Conservation (phyloP, 1,140 invertebrate species). For the Stegodyphus mimosarum region DNA sequence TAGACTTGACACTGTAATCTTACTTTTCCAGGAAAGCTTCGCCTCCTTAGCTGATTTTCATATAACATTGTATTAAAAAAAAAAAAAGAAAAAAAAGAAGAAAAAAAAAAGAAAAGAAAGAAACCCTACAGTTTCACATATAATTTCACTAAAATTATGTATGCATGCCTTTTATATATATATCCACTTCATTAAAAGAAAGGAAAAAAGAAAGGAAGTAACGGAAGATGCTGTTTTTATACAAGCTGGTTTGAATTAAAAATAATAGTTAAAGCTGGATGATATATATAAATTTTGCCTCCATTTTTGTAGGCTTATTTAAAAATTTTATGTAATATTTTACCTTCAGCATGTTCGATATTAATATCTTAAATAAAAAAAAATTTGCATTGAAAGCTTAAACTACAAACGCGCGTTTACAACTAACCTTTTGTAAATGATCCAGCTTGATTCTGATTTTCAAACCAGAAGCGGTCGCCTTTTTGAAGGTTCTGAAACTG, state of each 20-base stretch:
- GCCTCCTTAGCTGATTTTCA: too few species aligned
- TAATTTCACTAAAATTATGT: too few species aligned
- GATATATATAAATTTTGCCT: too few species aligned
- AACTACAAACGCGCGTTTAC: slow-evolving; percentile 14
- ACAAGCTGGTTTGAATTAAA: too few species aligned
- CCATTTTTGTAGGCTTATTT: slow-evolving; percentile 71
- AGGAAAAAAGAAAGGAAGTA: background rate
- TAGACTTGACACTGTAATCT: too few species aligned
- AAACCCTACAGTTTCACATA: too few species aligned
- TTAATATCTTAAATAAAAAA: slow-evolving; percentile 70
- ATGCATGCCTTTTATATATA: too few species aligned
- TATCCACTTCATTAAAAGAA: background rate
- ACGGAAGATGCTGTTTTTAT: background rate
- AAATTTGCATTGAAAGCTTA: background rate
- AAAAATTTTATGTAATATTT: slow-evolving; percentile 75
- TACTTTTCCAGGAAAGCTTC: too few species aligned
- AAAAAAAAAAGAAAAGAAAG: too few species aligned
- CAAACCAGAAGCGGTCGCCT: slow-evolving; percentile 82
- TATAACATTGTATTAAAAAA: too few species aligned
- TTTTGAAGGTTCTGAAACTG: slow-evolving; percentile 69
- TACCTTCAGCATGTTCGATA: slow-evolving; percentile 67
- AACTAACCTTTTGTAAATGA: slow-evolving; percentile 65
- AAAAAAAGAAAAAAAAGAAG: too few species aligned
- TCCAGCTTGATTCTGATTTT: slow-evolving; percentile 74
- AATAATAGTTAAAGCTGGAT: too few species aligned